These are phyloP conservation scores for Thalpophila matura DNA, from an alignment of 2,888 invertebrate genomes.

Conservation along the genomic window DNA sequence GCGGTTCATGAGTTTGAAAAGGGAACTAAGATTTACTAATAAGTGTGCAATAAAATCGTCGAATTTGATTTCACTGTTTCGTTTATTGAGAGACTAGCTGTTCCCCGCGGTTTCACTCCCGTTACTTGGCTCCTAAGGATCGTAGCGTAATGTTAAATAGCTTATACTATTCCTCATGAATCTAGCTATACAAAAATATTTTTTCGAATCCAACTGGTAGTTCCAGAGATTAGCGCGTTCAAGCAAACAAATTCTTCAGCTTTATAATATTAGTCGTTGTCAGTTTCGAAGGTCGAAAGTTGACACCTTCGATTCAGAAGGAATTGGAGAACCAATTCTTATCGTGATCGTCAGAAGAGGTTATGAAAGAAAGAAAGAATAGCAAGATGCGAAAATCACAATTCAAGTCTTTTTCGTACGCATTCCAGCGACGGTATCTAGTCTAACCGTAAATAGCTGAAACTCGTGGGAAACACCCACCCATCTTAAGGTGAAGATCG, in stretches of 20 bases:
- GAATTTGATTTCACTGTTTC: constrained; percentile 28
- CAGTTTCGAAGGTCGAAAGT: too few relatives aligned
- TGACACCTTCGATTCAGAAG: not conserved
- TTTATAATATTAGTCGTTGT: too few relatives aligned
- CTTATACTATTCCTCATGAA: too few relatives aligned
- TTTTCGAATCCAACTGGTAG: too few relatives aligned
- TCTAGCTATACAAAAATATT: too few relatives aligned
- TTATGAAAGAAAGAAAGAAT: not conserved
- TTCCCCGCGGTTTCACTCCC: too few relatives aligned
- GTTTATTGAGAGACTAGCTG: constrained; percentile 6
- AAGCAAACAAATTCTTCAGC: too few relatives aligned
- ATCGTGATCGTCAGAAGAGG: not conserved
- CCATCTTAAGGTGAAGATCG: constrained; percentile 44
- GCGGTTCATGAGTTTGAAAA: constrained; percentile 31
- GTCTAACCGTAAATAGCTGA: constrained; percentile 30
- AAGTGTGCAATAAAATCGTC: constrained; percentile 33
- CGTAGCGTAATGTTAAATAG: too few relatives aligned
- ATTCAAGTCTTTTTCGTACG: not conserved
- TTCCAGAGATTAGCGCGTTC: too few relatives aligned
- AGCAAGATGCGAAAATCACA: not conserved
- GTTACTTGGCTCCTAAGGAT: too few relatives aligned
- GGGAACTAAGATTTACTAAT: constrained; percentile 49
- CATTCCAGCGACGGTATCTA: constrained; percentile 14
- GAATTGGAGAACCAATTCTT: not conserved
- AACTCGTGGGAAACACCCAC: constrained; percentile 35